Conservation (phyloP, 2,888 invertebrate genomes). For the Drosophila rellima region DNA sequence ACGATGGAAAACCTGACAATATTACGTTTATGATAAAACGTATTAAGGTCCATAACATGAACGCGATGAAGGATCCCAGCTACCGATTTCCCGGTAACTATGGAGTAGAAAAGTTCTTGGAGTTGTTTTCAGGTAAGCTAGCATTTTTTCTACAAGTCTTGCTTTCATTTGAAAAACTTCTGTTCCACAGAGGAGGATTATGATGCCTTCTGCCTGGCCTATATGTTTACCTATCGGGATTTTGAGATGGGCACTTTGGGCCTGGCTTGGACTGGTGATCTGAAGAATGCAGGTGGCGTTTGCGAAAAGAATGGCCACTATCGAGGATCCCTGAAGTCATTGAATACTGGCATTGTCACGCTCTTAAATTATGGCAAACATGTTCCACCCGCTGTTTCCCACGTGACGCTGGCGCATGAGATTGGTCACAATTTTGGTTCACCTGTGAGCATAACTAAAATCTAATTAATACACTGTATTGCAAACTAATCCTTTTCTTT, state of each 20-base stretch:
- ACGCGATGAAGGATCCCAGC: constrained; percentile 93
- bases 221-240: constrained; percentile 99
- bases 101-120: constrained; percentile 99
- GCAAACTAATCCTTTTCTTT: neutral
- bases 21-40: constrained; percentile 98
- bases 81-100: constrained; percentile 98
- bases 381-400: constrained; percentile 99
- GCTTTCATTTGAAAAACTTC: neutral
- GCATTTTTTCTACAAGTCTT: neutral
- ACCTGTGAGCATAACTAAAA: constrained; percentile 89
- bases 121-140: constrained; percentile 95
- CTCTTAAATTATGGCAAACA: constrained; percentile 98
- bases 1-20: constrained; percentile 95
- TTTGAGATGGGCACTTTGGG: constrained; percentile 98
- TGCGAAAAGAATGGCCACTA: constrained; percentile 99
- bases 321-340: constrained; percentile 95
- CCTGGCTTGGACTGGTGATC: constrained; percentile 98
- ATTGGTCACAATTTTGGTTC: constrained; percentile 99
- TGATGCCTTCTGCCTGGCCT: constrained; percentile 98
- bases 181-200: constrained; percentile 94
- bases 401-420: constrained; percentile 99
- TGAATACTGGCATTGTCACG: constrained; percentile 99
- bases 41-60: constrained; percentile 96
- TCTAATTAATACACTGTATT: accelerated
- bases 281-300: constrained; percentile 98